Percentiles rank a stretch among this genome's conserved stretches.
Conservation (phyloP, 2,888 invertebrate genomes). For the Noctuana brunneofusca region DNA sequence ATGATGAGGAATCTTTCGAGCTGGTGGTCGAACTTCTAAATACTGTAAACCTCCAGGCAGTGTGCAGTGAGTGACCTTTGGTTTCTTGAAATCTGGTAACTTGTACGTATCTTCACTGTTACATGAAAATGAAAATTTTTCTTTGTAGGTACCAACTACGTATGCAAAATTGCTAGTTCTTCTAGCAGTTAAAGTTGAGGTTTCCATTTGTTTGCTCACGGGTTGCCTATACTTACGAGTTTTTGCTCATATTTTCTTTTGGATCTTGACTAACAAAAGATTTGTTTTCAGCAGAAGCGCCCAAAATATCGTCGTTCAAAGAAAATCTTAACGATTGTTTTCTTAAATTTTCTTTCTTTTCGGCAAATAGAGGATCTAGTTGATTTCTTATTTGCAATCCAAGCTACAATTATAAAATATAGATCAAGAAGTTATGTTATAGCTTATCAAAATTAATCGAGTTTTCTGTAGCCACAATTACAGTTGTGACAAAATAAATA, state of each 20-base stretch:
- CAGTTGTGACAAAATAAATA: no score
- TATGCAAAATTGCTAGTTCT: no score
- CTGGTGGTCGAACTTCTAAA: constrained; percentile 83
- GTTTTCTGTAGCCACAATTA: no score
- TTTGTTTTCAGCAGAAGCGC: constrained; percentile 15
- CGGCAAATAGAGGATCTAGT: constrained; percentile 61
- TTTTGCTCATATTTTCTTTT: constrained; percentile 16
- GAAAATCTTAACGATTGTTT: constrained; percentile 18
- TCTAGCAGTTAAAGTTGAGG: no score
- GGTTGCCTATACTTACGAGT: constrained; percentile 37
- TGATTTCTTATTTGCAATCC: constrained; percentile 60
- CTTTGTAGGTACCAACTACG: no score
- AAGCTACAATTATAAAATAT: constrained; percentile 52
- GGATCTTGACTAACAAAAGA: not conserved
- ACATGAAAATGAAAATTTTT: not conserved
- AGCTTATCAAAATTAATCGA: not conserved
- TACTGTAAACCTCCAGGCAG: constrained; percentile 85
- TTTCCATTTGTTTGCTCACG: no score
- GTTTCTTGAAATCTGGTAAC: constrained; percentile 55
- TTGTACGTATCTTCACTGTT: constrained; percentile 36
- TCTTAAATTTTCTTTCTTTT: constrained; percentile 35
- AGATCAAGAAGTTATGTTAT: no score
- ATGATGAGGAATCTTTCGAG: constrained; percentile 75
- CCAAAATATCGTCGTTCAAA: constrained; percentile 3
- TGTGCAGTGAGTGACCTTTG: constrained; percentile 63